Conservation (phyloP, 35 echinoderm and acorn worm species). For the Heliocidaris tuberculata region DNA sequence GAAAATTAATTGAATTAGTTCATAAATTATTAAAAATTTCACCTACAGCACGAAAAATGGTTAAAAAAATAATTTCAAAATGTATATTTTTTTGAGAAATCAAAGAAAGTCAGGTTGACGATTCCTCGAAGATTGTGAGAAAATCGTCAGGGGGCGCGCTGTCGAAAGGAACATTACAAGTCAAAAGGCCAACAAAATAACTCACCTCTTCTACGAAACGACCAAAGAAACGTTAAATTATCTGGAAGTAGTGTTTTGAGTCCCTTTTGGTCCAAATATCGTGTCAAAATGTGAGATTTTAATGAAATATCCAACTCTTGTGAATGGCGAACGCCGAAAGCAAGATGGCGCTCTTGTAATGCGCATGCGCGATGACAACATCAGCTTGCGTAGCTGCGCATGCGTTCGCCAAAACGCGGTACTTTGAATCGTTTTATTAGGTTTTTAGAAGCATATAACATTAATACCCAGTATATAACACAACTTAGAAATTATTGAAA, state of each 20-base stretch:
- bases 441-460: too few species aligned
- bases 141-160: conserved; percentile 41
- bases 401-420: not conserved
- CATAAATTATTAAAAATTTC: not conserved
- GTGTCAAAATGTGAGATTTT: conserved; percentile 39
- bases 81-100: not conserved
- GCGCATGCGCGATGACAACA: conserved; percentile 71
- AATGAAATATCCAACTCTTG: conserved; percentile 18
- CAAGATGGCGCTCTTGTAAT: conserved; percentile 72
- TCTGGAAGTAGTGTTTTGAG: not conserved
- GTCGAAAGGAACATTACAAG: conserved; percentile 17
- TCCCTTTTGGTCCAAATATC: not conserved
- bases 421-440: not conserved
- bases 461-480: too few species aligned
- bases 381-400: not conserved
- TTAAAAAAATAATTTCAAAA: not conserved
- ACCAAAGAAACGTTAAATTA: not conserved
- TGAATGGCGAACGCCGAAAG: conserved; percentile 60
- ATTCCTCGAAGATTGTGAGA: not conserved
- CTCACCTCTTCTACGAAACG: not conserved
- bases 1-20: not conserved
- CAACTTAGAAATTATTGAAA: too few species aligned
- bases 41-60: not conserved
- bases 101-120: not conserved
- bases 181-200: not conserved